Evolutionary conservation across 2,888 invertebrate genomes (phyloP).

Genomic region (Anthophora plumipes): DNA sequence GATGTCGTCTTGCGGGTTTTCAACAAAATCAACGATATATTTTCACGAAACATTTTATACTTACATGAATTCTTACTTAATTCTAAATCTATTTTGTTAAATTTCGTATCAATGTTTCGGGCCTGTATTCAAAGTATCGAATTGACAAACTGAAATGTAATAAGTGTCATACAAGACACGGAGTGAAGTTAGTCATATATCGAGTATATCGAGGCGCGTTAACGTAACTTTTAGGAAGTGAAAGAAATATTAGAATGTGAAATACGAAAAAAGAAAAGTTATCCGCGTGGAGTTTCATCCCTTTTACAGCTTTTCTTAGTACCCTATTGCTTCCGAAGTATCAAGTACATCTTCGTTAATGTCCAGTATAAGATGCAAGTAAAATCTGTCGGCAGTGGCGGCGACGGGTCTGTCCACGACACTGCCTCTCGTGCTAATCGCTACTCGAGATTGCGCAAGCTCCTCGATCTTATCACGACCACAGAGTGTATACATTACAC

Average conservation of each 20-base stretch:
- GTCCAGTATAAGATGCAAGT: slow-evolving; percentile 18
- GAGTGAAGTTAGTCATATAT: not conserved
- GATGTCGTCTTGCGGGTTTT: not conserved
- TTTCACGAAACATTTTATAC: not conserved
- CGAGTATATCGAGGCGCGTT: not conserved
- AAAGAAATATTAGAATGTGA: not conserved
- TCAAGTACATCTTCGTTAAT: not conserved
- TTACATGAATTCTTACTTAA: not conserved
- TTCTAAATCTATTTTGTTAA: not conserved
- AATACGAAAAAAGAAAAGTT: not conserved
- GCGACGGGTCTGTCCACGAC: slow-evolving; percentile 62
- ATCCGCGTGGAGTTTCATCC: not conserved
- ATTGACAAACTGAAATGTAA: not conserved
- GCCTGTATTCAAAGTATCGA: not conserved
- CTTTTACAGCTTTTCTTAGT: not conserved
- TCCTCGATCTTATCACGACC: slow-evolving; percentile 70
- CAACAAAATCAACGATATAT: not conserved
- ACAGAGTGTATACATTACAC: slow-evolving; percentile 49
- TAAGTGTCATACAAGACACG: not conserved
- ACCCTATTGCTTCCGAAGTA: not conserved
- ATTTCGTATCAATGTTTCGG: not conserved
- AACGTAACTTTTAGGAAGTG: not conserved
- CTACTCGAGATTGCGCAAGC: slow-evolving; percentile 73
- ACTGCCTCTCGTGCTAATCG: slow-evolving; percentile 67
- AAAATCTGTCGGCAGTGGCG: slow-evolving; percentile 44